phyloP scores from a whole-genome alignment of 2,888 invertebrate species.

The Calameuta idolon region DNA sequence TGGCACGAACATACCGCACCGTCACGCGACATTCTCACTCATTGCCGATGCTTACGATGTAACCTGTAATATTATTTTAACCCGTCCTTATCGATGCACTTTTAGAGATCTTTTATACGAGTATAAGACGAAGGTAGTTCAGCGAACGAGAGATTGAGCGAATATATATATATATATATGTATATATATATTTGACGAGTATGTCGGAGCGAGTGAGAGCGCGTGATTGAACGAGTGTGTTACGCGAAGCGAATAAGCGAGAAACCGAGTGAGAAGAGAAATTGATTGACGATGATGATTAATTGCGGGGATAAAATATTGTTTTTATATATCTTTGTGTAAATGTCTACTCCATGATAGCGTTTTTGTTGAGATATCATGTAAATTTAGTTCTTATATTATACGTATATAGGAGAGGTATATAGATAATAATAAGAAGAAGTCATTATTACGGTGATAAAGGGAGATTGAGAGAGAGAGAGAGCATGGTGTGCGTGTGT shows the following conservation, averaged over 20 bases:
- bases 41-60: slow-evolving; percentile 12
- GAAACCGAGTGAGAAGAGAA: not conserved
- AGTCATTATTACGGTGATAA: not conserved
- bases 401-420: slow-evolving; percentile 42
- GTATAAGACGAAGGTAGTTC: slow-evolving; percentile 42
- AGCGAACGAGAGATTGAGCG: not conserved
- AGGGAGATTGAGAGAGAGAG: not conserved
- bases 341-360: slow-evolving; percentile 63
- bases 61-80: slow-evolving; percentile 40
- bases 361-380: slow-evolving; percentile 65
- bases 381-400: slow-evolving; percentile 61
- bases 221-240: not conserved
- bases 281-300: slow-evolving; percentile 29
- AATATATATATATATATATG: not conserved
- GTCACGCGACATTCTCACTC: slow-evolving; percentile 12
- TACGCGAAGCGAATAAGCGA: not conserved
- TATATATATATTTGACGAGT: not conserved
- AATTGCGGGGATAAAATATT: slow-evolving; percentile 56
- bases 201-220: not conserved
- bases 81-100: slow-evolving; percentile 50
- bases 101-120: slow-evolving; percentile 54
- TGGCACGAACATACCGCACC: not conserved
- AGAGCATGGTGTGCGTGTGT: not conserved
- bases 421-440: slow-evolving; percentile 16
- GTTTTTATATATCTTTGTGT: slow-evolving; percentile 64